Evolutionary conservation across 2,797 vertebrate species (phyloP).

Genomic region (Mus minutoides): DNA sequence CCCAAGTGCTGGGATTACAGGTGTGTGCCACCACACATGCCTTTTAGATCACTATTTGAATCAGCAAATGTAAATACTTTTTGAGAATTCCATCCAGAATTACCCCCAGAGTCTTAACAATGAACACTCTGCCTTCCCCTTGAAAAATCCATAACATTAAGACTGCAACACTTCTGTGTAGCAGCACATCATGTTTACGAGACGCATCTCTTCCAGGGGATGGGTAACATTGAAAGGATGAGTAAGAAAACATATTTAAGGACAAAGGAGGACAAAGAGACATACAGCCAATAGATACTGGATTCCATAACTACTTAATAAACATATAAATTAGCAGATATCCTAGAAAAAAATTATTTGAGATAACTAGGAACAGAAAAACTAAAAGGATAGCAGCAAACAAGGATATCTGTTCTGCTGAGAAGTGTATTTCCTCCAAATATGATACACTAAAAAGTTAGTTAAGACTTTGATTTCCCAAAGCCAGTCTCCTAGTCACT

Average conservation of each 20-base stretch:
- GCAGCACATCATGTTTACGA: not conserved
- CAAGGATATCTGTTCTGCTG: slow-evolving; percentile 50
- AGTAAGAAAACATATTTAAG: not conserved
- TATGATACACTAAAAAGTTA: not conserved
- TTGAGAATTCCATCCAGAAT: not conserved
- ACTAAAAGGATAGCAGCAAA: slow-evolving; percentile 36
- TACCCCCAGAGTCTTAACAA: not conserved
- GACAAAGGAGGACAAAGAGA: not conserved
- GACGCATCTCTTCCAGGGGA: not conserved
- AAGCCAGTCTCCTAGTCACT: slow-evolving; percentile 31
- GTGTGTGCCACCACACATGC: too few relatives aligned
- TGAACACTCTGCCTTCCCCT: not conserved
- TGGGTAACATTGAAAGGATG: not conserved
- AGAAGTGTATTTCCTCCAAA: slow-evolving; percentile 45
- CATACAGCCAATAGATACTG: not conserved
- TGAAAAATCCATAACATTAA: not conserved
- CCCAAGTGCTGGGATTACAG: too few relatives aligned
- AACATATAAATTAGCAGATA: slow-evolving; percentile 48
- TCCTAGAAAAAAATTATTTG: slow-evolving; percentile 13
- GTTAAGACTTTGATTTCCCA: slow-evolving; percentile 32
- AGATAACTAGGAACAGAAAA: slow-evolving; percentile 45
- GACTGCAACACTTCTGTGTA: not conserved
- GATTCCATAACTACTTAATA: slow-evolving; percentile 1
- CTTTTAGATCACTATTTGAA: not conserved
- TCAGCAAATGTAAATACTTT: not conserved